Conservation (phyloP, 2,888 invertebrate genomes). For the Abscondita cerata region DNA sequence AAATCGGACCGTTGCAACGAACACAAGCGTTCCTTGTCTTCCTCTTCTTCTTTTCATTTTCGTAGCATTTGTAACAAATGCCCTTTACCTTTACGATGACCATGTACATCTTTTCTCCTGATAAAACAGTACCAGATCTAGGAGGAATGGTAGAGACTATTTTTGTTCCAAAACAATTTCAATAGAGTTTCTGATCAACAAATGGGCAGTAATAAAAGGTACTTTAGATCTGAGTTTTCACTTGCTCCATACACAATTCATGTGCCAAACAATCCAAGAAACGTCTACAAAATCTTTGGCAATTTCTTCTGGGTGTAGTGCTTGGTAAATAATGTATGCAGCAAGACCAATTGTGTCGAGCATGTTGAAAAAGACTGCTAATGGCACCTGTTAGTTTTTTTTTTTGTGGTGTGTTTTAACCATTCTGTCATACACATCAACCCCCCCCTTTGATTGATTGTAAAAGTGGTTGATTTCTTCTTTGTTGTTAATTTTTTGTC, state of each 20-base stretch:
- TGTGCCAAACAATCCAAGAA: not conserved
- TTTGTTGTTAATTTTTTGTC: too few relatives aligned
- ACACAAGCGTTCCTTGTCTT: not conserved
- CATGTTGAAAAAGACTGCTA: constrained; percentile 8
- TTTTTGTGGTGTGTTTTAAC: constrained; percentile 3
- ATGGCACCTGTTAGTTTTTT: not conserved
- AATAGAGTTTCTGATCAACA: not conserved
- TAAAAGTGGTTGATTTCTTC: too few relatives aligned
- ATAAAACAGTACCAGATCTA: not conserved
- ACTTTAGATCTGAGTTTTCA: too few relatives aligned
- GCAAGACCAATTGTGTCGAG: not conserved
- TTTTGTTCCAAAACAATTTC: not conserved
- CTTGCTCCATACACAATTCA: not conserved
- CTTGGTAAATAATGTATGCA: not conserved
- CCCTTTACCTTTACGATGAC: not conserved
- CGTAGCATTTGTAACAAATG: not conserved
- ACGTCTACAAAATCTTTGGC: too few relatives aligned
- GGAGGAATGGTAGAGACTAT: not conserved
- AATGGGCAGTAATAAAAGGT: not conserved
- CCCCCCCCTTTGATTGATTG: not conserved
- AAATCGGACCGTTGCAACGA: not conserved
- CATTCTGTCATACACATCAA: not conserved
- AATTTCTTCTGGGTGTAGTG: too few relatives aligned
- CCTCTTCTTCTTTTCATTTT: not conserved
- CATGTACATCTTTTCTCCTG: not conserved